Evolutionary conservation across 2,113 vertebrate genomes (phyloP), one percentile per base, ranked within the genome.

Genomic region (Cololabis saira): DNA sequence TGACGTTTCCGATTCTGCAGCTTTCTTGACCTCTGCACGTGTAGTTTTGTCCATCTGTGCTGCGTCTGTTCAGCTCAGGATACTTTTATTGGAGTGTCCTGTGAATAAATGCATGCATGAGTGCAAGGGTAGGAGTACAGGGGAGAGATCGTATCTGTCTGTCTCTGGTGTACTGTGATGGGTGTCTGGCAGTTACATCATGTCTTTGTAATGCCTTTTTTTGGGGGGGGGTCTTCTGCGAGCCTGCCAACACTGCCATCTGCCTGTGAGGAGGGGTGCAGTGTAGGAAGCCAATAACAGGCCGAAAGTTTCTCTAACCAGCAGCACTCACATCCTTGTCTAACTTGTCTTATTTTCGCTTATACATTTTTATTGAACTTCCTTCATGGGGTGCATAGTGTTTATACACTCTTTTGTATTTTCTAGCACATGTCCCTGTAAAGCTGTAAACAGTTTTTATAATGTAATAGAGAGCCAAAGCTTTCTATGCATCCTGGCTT

Each of bases 181-280:
- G 43, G 67, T 84, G 89, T 91, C 87, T 85, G 65, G 55, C 18
- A 30, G 84, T 90, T 91, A 89, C 88, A 90, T 91, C 90, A 90
- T 90, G 82, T 79, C 74, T 89, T 88, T 89, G 86, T 86, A 76
- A 83, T 81, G 82, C 62, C 71, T 58, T 79, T 70, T 82, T 41
- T 51, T 45, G 11, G 14, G 2, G 24, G 2, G 2, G 24, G 24
- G 2, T 75, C 72, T 62, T 70, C 54, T 41, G 40, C 61, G 37
- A 74, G 65, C 58, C 70, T 87, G 74, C 59, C 81, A 85, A 90
- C 82, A 91, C 77, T 71, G 89, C 90, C 91, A 89, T 86, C 91
- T 90, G 84, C 83, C 84, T 90, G 89, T 68, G 58, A 87, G 89
- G 85, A 86, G 89, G 85, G 71, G 67, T 51, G 65, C 10, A 63